Evolutionary conservation across 2,797 vertebrate species (phyloP).

Genomic region (Myioborus melanocephalus): DNA sequence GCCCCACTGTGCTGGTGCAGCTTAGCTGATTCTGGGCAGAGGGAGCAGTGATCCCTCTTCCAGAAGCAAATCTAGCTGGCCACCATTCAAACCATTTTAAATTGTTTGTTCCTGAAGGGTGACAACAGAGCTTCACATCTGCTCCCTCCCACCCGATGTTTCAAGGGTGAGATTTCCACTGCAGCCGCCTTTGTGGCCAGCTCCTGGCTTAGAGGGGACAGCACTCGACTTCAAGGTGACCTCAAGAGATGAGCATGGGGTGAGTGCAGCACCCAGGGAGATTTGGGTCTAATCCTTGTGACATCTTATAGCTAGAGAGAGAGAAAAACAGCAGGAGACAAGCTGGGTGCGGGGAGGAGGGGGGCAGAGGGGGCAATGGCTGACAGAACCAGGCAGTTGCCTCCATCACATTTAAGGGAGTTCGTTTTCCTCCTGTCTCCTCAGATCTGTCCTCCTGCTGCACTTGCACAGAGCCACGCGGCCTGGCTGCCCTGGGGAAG

Average conservation of each 20-base stretch:
- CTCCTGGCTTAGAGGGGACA: neutral
- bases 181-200: neutral
- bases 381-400: slow-evolving; percentile 15
- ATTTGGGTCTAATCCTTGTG: slow-evolving; percentile 25
- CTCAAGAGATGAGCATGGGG: neutral
- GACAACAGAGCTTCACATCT: neutral
- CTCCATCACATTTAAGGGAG: slow-evolving; percentile 51
- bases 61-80: neutral
- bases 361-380: neutral
- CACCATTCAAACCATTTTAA: neutral
- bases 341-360: neutral
- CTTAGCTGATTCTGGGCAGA: neutral
- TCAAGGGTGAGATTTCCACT: neutral
- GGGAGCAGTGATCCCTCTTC: neutral
- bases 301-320: slow-evolving; percentile 26
- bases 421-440: slow-evolving; percentile 62
- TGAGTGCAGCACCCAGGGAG: neutral
- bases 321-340: slow-evolving; percentile 29
- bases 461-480: neutral
- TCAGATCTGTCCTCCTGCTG: slow-evolving; percentile 48
- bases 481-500: neutral
- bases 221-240: neutral
- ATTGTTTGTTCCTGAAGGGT: neutral
- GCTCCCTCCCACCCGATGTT: rapidly evolving
- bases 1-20: neutral